A percentile compares a stretch with the other conserved stretches of the same genome.
phyloP scores from a whole-genome alignment of 2,888 invertebrate genomes.

The Leucoptera coffeella region DNA sequence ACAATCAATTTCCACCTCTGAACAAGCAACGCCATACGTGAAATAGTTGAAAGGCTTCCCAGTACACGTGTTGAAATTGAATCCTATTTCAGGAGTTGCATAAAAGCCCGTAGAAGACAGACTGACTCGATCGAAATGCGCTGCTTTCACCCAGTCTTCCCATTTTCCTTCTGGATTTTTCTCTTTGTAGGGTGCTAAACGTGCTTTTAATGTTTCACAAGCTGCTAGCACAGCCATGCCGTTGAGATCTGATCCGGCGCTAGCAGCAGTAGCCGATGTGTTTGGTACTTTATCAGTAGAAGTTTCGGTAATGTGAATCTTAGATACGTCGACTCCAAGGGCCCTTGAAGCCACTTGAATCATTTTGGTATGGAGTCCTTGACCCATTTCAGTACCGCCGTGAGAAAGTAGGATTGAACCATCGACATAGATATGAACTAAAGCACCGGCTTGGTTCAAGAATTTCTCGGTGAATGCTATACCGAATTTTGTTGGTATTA shows the following conservation, averaged over 20 bases:
- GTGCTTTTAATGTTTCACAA: slow-evolving; percentile 65
- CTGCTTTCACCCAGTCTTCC: slow-evolving; percentile 76
- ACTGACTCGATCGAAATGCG: slow-evolving; percentile 71
- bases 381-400: slow-evolving; percentile 96
- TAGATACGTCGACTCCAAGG: slow-evolving; percentile 61
- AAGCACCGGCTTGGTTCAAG: slow-evolving; percentile 81
- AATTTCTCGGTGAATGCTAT: slow-evolving; percentile 72
- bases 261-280: slow-evolving; percentile 84
- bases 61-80: slow-evolving; percentile 61
- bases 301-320: slow-evolving; percentile 78
- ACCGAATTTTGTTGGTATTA: slow-evolving; percentile 81
- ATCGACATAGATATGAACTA: slow-evolving; percentile 80
- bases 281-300: slow-evolving; percentile 89
- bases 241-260: slow-evolving; percentile 82
- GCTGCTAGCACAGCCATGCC: slow-evolving; percentile 87
- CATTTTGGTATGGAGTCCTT: slow-evolving; percentile 94
- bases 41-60: slow-evolving; percentile 79
- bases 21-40: slow-evolving; percentile 79
- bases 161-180: slow-evolving; percentile 73
- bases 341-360: slow-evolving; percentile 79
- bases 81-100: slow-evolving; percentile 67
- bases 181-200: slow-evolving; percentile 69
- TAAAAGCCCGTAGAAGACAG: slow-evolving; percentile 82
- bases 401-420: slow-evolving; percentile 85
- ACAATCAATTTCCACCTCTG: slow-evolving; percentile 90